Percentiles rank a stretch among this genome's conserved stretches.
Evolutionary conservation across 2,888 invertebrate species (phyloP).

Genomic region (Plebejus anna): DNA sequence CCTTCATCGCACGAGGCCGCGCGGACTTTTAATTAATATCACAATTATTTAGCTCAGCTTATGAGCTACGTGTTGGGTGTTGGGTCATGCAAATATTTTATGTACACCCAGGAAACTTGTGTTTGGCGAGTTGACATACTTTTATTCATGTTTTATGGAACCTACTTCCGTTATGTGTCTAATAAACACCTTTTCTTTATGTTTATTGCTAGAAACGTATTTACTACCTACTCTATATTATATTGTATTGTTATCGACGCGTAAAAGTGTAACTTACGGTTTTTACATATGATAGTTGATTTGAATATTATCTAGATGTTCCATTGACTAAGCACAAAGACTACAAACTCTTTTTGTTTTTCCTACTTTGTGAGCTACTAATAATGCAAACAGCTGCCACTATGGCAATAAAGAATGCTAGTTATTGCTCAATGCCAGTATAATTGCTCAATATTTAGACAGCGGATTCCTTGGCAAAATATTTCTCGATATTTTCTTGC

Average conservation of each 20-base stretch:
- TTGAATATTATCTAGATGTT: too few species aligned
- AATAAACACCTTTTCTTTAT: neutral
- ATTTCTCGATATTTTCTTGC: neutral
- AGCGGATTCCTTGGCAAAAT: neutral
- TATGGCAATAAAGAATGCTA: neutral
- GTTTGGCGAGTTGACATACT: neutral
- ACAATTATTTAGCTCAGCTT: constrained; percentile 9
- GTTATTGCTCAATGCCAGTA: neutral
- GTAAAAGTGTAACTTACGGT: too few species aligned
- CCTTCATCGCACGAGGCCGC: neutral
- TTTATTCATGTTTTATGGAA: neutral
- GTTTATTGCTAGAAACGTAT: neutral
- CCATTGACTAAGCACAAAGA: too few species aligned
- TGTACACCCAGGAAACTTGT: neutral
- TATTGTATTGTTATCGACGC: too few species aligned
- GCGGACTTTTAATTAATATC: constrained; percentile 20
- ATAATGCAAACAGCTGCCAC: neutral
- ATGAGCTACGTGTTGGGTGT: constrained; percentile 11
- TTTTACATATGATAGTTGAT: too few species aligned
- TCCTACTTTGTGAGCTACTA: neutral
- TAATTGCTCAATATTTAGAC: constrained; percentile 11
- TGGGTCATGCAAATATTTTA: constrained; percentile 2
- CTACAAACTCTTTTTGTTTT: neutral
- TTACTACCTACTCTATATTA: neutral
- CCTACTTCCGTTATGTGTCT: neutral